Base-by-base conservation (phyloP, 2,888 invertebrate genomes). In the Helobdella robusta region DNA sequence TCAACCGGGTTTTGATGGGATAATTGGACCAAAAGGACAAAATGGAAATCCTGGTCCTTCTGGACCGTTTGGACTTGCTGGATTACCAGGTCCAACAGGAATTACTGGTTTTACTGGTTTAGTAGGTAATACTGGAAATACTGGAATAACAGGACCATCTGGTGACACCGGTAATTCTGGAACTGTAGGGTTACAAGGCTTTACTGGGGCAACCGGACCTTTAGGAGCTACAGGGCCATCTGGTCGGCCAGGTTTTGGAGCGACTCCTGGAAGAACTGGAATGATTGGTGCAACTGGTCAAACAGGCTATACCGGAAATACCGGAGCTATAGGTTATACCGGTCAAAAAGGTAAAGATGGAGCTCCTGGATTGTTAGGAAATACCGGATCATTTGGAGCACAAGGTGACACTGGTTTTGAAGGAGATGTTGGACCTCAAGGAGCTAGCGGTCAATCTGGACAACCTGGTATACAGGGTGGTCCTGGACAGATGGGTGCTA, bases 181-280 rank as follows among this genome's bases (percentile, higher is more conserved):
- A 18, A 35, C 52, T 28, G 20, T 15, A 20, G 46, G 52, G 23
- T 48, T 40, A 32, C 6, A 35, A 23, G 65, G 65, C 40, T 30
- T 28, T n/a, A 11, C n/a, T n/a, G 67, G 67, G 28, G 0, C 20
- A n/a, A 34, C 44, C 18, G 67, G 67, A 30, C 40, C 50, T 18
- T 23, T 46, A 44, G 67, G 67, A 15, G 25, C 34, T 18, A 64
- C 59, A 25, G 67, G 67, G 30, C 25, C 30, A 3, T 44, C 32
- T n/a, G 69, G 69, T 40, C 25, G 15, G 8, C 32, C 52, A 30
- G 69, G 69, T 52, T 6, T 36, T 6, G 34, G 25, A 30, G 69
- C 68, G 23, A 32, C 59, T 15, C 52, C 61, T 5, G 69, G 66
- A 36, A 3, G 4, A 20, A 35, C 35, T 28, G 68, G 68, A 23